Evolutionary conservation across 2,888 invertebrate species (phyloP).

Genomic region (Phanerotoma sp.): DNA sequence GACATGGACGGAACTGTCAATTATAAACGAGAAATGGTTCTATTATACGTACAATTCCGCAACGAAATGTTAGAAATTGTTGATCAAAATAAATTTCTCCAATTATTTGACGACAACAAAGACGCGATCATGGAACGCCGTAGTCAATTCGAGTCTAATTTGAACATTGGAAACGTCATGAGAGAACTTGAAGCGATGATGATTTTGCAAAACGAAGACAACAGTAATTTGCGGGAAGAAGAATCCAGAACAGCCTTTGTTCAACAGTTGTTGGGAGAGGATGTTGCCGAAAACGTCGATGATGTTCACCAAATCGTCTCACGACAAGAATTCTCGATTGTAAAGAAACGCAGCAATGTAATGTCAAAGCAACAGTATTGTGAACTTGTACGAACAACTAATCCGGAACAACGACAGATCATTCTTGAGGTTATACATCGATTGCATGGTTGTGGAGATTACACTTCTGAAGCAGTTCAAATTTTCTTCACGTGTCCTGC

Average conservation of each 20-base stretch:
- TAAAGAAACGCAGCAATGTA: not conserved
- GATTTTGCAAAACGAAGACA: slow-evolving; percentile 38
- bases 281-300: slow-evolving; percentile 46
- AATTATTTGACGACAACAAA: slow-evolving; percentile 46
- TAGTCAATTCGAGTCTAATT: slow-evolving; percentile 44
- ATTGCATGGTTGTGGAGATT: not conserved
- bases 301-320: slow-evolving; percentile 44
- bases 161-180: slow-evolving; percentile 38
- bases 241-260: slow-evolving; percentile 38
- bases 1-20: not conserved
- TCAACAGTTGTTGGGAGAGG: slow-evolving; percentile 40
- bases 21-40: slow-evolving; percentile 4
- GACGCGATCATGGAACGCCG: slow-evolving; percentile 39
- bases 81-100: slow-evolving; percentile 38
- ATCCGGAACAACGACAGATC: slow-evolving; percentile 7
- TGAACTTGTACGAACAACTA: not conserved
- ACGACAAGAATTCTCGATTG: slow-evolving; percentile 34
- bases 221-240: slow-evolving; percentile 43
- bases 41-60: not conserved
- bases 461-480: slow-evolving; percentile 16
- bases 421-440: slow-evolving; percentile 6
- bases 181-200: slow-evolving; percentile 49
- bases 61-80: slow-evolving; percentile 4
- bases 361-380: slow-evolving; percentile 1
- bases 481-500: slow-evolving; percentile 41